A percentile compares a stretch with the other conserved stretches of the same genome.
phyloP scores from a whole-genome alignment of 2,113 vertebrate genomes.

The Sporophila hypoxantha region DNA sequence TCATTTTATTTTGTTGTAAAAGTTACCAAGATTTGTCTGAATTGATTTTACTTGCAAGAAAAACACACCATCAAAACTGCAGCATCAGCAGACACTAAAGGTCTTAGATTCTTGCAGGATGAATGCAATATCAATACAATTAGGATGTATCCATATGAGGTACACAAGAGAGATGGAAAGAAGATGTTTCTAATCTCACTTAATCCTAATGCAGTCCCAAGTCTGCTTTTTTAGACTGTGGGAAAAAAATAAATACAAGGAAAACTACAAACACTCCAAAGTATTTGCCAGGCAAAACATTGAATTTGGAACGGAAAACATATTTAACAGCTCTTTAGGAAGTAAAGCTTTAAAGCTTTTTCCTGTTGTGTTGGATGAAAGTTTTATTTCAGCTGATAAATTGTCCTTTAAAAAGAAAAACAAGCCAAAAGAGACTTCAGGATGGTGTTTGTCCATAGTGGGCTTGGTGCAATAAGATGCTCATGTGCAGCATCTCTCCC shows the following conservation, averaged over 20 bases:
- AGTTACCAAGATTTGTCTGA: constrained; percentile 65
- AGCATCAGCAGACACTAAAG: constrained; percentile 69
- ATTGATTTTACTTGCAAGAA: constrained; percentile 73
- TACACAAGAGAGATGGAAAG: constrained; percentile 54
- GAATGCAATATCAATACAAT: constrained; percentile 77
- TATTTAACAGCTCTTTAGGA: constrained; percentile 2
- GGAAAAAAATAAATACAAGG: constrained; percentile 70
- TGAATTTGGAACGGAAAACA: not conserved
- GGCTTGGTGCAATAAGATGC: not conserved
- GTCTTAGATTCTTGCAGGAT: constrained; percentile 67
- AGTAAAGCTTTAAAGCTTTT: not conserved
- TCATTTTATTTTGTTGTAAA: constrained; percentile 44
- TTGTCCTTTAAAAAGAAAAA: not conserved
- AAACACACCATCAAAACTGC: constrained; percentile 66
- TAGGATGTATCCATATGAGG: constrained; percentile 67
- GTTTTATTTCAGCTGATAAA: not conserved
- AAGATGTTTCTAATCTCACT: constrained; percentile 70
- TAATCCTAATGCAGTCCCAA: constrained; percentile 66
- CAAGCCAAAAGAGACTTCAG: not conserved
- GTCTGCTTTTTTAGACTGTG: constrained; percentile 69
- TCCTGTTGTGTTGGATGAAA: not conserved
- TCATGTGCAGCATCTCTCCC: rapidly evolving
- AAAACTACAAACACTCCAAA: constrained; percentile 16
- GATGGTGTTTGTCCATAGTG: not conserved
- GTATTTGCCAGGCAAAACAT: not conserved